phyloP scores from a whole-genome alignment of 2,888 invertebrate genomes.

The Dryocosmus kuriphilus region DNA sequence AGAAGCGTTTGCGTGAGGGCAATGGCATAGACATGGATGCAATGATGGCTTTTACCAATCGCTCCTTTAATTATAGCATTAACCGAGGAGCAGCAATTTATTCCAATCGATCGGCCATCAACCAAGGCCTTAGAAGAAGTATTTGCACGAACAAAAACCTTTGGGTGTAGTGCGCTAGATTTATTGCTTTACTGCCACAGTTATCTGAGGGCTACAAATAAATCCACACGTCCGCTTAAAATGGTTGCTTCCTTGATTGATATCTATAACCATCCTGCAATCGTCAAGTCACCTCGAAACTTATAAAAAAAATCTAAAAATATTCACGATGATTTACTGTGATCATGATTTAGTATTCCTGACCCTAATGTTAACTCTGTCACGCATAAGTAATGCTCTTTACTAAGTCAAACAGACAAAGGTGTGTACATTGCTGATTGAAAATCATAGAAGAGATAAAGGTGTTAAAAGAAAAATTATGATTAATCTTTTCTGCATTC shows the following conservation, averaged over 20 bases:
- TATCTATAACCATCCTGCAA: constrained; percentile 29
- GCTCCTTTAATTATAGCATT: constrained; percentile 68
- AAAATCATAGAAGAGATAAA: not conserved
- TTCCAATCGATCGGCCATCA: constrained; percentile 70
- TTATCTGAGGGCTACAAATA: constrained; percentile 43
- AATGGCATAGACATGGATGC: constrained; percentile 45
- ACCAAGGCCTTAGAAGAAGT: constrained; percentile 61
- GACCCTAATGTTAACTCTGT: constrained; percentile 27
- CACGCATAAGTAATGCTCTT: constrained; percentile 11
- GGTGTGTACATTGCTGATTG: not conserved
- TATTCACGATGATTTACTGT: constrained; percentile 26
- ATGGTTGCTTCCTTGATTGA: constrained; percentile 38
- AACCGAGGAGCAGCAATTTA: constrained; percentile 67
- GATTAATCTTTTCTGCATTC: not conserved
- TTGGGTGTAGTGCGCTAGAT: constrained; percentile 51
- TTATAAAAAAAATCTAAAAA: constrained; percentile 18
- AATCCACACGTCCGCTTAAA: constrained; percentile 39
- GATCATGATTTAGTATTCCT: constrained; percentile 8
- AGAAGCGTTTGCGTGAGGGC: constrained; percentile 53
- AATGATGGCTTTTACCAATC: constrained; percentile 51
- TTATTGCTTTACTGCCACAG: constrained; percentile 45
- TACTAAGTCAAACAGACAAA: not conserved
- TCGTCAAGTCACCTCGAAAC: constrained; percentile 25
- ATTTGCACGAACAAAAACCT: constrained; percentile 58
- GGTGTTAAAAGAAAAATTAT: not conserved